Base-by-base conservation (phyloP, 2,113 vertebrate species). In the Myotis davidii region DNA sequence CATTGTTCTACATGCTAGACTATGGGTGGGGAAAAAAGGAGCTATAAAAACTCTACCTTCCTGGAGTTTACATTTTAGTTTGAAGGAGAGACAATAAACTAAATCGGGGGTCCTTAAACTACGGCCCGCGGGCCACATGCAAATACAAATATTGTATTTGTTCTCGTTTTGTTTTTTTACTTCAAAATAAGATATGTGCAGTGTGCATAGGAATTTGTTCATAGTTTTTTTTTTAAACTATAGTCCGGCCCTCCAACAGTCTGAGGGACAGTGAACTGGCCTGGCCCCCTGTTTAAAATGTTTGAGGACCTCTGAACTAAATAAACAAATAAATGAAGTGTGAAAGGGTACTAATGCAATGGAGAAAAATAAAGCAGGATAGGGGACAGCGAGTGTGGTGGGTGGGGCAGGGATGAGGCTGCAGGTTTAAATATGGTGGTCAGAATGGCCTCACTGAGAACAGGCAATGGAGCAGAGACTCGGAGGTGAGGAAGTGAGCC, bases 41-140 rank as follows among this genome's bases (percentile, higher is more conserved):
- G 6, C 83, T 8, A 59, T 11, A 73, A 85, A 91, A 76, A 64
- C 20, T 73, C 64, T 84, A 56, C 50, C 42, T 76, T 74, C 45
- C 61, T 73, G n/a, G 56, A 92, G 84, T 54, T 73, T 72, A 86
- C n/a, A 74, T 54, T 90, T 76, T 79, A 69, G 5, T 86, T 78
- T 93, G 83, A 17, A 9, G 37, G n/a, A 50, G 13, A 87, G n/a
- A 70, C 3, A 79, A 18, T 25, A 73, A 88, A 16, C 10, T 32
- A 85, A 42, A 42, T 7, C 42, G 8, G 42, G 42, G 42, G 42
- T 42, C 42, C 42, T 42, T 6, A 42, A 42, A 42, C 42, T 42
- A 42, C 42, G 42, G 42, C 42, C 42, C 42, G 42, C 42, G 42
- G 42, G 42, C 42, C 42, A 42, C 42, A 42, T 42, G 42, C 42